Conservation (phyloP, 2,888 invertebrate genomes). For the Nineta flava region DNA sequence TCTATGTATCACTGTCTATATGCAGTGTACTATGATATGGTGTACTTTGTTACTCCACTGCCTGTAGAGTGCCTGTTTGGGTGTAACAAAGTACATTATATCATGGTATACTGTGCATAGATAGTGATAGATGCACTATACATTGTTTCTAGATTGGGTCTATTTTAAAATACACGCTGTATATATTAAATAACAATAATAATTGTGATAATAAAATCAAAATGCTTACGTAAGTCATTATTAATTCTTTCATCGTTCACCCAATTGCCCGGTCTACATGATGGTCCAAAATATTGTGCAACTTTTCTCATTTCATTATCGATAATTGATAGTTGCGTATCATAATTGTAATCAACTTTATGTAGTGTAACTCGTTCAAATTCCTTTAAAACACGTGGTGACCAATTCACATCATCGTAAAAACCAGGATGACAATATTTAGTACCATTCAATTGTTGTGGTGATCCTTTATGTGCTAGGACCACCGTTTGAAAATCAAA, state of each 20-base stretch:
- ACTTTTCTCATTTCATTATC: background rate
- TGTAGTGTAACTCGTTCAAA: background rate
- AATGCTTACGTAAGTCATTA: background rate
- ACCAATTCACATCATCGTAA: background rate
- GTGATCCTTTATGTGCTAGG: background rate
- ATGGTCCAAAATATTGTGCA: background rate
- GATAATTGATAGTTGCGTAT: background rate
- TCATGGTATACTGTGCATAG: too few species aligned
- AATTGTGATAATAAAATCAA: background rate
- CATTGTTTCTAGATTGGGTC: too few species aligned
- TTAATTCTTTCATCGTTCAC: background rate
- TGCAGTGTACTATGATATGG: too few species aligned
- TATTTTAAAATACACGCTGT: too few species aligned
- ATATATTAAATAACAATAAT: too few species aligned
- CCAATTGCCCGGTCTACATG: background rate
- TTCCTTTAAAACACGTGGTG: background rate
- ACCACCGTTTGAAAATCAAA: background rate
- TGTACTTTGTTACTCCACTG: too few species aligned
- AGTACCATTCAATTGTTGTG: background rate
- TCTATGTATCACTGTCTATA: too few species aligned
- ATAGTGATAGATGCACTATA: too few species aligned
- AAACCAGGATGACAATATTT: constrained; percentile 1
- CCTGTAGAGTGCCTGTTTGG: too few species aligned
- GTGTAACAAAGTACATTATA: too few species aligned
- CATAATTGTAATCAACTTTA: background rate